A percentile compares a stretch with the other conserved stretches of the same genome.
Evolutionary conservation across 2,113 vertebrate species (phyloP).

Genomic region (Catharus fuscescens): DNA sequence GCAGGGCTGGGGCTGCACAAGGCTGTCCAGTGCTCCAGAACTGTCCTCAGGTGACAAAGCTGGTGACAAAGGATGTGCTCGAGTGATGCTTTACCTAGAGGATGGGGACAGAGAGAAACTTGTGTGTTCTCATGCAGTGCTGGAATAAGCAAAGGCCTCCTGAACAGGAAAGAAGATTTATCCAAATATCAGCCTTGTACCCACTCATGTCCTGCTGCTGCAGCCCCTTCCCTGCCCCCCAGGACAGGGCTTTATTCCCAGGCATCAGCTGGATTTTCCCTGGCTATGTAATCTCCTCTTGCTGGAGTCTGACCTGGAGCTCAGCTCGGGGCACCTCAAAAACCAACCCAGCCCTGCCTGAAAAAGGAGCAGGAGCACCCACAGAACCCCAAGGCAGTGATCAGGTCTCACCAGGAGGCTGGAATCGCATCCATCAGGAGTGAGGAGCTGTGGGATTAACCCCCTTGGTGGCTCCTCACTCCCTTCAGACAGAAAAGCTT

Average conservation of each 20-base stretch:
- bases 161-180: neutral
- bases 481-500: slow-evolving; percentile 54
- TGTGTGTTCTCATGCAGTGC: rapidly evolving
- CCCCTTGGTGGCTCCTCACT: neutral
- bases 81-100: neutral
- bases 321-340: neutral
- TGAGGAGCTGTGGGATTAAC: slow-evolving; percentile 54
- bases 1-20: rapidly evolving
- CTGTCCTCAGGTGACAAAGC: neutral
- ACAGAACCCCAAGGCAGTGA: neutral
- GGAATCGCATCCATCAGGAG: neutral
- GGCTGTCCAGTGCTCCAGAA: rapidly evolving
- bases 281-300: neutral
- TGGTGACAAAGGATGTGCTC: neutral
- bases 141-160: neutral
- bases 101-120: rapidly evolving
- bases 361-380: neutral
- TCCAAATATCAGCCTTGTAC: neutral
- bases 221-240: too few species aligned
- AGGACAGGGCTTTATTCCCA: neutral
- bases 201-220: neutral
- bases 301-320: neutral
- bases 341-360: neutral
- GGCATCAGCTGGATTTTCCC: neutral
- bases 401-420: neutral